phyloP scores from a whole-genome alignment of 2,888 invertebrate genomes.

The Caenorhabditis panamensis region DNA sequence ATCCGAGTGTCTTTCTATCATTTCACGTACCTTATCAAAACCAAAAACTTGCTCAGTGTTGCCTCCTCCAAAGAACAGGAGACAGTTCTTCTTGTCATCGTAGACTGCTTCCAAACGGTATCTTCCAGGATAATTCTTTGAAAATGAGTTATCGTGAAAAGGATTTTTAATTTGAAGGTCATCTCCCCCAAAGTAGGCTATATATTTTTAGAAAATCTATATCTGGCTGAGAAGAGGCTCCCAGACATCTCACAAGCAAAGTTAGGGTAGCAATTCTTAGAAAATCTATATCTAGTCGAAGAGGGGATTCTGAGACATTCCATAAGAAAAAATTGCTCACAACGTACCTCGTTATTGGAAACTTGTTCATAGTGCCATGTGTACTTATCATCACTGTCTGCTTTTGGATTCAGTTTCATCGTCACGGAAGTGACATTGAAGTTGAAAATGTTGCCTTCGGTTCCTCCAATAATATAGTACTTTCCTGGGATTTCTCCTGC shows the following conservation, averaged over 20 bases:
- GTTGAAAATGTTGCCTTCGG: slow-evolving; percentile 59
- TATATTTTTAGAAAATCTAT: too few relatives aligned
- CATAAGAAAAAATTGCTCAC: too few relatives aligned
- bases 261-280: too few relatives aligned
- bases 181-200: too few relatives aligned
- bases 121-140: slow-evolving; percentile 49
- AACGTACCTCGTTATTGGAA: slow-evolving; percentile 29
- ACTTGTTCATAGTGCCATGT: slow-evolving; percentile 31
- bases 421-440: slow-evolving; percentile 39
- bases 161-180: too few relatives aligned
- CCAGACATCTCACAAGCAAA: too few relatives aligned
- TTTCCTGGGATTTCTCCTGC: slow-evolving; percentile 26
- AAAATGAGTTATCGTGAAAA: too few relatives aligned
- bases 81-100: slow-evolving; percentile 43
- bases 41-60: slow-evolving; percentile 51
- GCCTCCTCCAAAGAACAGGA: slow-evolving; percentile 73
- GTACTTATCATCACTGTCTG: slow-evolving; percentile 12
- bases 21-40: slow-evolving; percentile 54
- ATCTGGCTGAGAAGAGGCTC: too few relatives aligned
- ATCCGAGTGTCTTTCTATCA: neutral
- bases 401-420: slow-evolving; percentile 12
- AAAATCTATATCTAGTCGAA: too few relatives aligned
- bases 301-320: too few relatives aligned
- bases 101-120: slow-evolving; percentile 67
- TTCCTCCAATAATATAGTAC: slow-evolving; percentile 74